Evolutionary conservation across 2,797 vertebrate genomes (phyloP), one percentile per base, ranked within the genome.

Genomic region (Thalassophryne amazonica): DNA sequence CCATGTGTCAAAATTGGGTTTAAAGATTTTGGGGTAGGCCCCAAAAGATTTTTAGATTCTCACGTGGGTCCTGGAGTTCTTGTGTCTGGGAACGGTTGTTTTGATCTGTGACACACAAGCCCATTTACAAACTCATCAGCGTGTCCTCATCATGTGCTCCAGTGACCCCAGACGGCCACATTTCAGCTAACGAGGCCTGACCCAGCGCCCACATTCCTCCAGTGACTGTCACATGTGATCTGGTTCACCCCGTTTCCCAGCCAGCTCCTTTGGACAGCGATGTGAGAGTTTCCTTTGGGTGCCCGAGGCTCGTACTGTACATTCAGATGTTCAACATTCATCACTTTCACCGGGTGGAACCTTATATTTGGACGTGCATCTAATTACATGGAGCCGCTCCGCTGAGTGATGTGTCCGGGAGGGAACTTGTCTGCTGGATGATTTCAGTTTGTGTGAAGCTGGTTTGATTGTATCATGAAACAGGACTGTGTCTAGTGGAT

Each of bases 271-370:
- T 34, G 33, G n/a, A n/a, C 21, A 9, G 36, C 35, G 6, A 11
- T 16, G 12, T 7, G 23, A 51, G 10, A 21, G 27, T 40, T 1
- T 38, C 40, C 32, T 40, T 46, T 2, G 25, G 51, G 59, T 28
- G 43, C 60, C 62, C 18, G 35, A 69, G 55, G 36, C 60, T 60
- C 42, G 41, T 81, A 81, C 75, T 42, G 41, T 81, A 81, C 75
- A 83, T 81, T 78, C 80, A 76, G 68, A 27, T 79, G 63, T 63
- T 51, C 66, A 76, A 83, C 80, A 78, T 85, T 88, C 76, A 69
- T 64, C 60, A 52, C 68, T 66, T 74, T 69, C 70, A 60, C 21
- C 21, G 45, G 16, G 17, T 38, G 41, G n/a, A n/a, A n/a, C n/a
- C n/a, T n/a, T n/a, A n/a, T n/a, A n/a, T n/a, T n/a, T n/a, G n/a